Conservation (phyloP, 2,888 invertebrate genomes). For the Acronicta alni region DNA sequence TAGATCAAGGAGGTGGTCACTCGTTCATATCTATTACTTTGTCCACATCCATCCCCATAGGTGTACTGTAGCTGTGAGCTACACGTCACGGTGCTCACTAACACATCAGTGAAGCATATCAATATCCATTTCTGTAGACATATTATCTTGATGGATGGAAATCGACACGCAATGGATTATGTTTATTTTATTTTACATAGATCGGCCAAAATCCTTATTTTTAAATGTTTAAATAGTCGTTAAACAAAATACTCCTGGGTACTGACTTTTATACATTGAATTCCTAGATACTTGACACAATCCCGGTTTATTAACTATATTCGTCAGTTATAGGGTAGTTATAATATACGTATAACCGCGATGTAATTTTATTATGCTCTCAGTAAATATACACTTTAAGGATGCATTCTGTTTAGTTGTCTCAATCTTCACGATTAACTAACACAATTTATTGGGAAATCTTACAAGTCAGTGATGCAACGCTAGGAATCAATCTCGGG, state of each 20-base stretch:
- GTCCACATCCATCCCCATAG: background rate
- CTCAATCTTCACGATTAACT: slow-evolving; percentile 15
- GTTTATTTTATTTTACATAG: background rate
- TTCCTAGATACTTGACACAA: no score
- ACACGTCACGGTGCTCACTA: background rate
- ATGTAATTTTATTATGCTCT: no score
- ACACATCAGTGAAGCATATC: background rate
- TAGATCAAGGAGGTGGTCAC: no score
- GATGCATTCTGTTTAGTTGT: background rate
- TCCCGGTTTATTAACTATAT: no score
- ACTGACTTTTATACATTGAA: no score
- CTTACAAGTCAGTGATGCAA: slow-evolving; percentile 24
- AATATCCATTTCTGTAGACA: slow-evolving; percentile 1
- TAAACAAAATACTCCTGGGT: no score
- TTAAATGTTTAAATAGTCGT: no score
- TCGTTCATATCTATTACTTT: background rate
- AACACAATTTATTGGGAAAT: slow-evolving; percentile 34
- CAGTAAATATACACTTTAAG: background rate
- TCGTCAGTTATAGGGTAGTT: no score
- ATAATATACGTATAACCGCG: no score
- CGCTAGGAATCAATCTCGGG: slow-evolving; percentile 41
- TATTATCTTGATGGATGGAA: background rate
- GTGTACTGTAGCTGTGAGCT: background rate
- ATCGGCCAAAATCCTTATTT: background rate
- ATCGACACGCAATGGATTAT: background rate